phyloP scores from a whole-genome alignment of 2,113 vertebrate species.

The Cygnus buccinator region DNA sequence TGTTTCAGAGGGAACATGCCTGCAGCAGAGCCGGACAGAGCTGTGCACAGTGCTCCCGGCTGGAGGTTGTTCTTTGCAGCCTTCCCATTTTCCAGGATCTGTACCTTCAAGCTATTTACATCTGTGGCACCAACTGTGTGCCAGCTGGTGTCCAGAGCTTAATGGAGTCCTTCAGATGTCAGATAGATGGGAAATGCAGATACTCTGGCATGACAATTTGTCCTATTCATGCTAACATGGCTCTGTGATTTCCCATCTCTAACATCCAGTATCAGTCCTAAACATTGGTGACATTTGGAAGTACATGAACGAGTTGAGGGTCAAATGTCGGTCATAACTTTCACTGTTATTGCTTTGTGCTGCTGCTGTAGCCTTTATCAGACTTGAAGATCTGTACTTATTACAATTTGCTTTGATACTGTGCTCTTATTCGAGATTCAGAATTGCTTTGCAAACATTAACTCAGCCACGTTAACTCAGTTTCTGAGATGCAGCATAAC shows the following conservation, averaged over 20 bases:
- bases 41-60: not conserved
- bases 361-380: not conserved
- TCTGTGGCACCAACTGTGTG: slow-evolving; percentile 10
- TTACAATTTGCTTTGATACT: not conserved
- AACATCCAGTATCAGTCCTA: not conserved
- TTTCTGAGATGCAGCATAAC: not conserved
- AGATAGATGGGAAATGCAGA: not conserved
- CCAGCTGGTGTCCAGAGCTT: not conserved
- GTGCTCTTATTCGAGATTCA: not conserved
- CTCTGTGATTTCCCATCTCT: not conserved
- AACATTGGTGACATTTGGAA: slow-evolving; percentile 1
- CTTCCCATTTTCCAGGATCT: not conserved
- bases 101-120: slow-evolving; percentile 13
- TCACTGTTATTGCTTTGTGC: not conserved
- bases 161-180: not conserved
- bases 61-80: not conserved
- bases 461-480: not conserved
- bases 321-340: slow-evolving; percentile 7
- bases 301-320: not conserved
- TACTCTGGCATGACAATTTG: not conserved
- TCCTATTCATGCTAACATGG: not conserved
- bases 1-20: not conserved
- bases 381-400: not conserved
- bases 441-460: not conserved
- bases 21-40: not conserved